Evolutionary conservation across 1,140 invertebrate species (phyloP).

Genomic region (Heliothis virescens): DNA sequence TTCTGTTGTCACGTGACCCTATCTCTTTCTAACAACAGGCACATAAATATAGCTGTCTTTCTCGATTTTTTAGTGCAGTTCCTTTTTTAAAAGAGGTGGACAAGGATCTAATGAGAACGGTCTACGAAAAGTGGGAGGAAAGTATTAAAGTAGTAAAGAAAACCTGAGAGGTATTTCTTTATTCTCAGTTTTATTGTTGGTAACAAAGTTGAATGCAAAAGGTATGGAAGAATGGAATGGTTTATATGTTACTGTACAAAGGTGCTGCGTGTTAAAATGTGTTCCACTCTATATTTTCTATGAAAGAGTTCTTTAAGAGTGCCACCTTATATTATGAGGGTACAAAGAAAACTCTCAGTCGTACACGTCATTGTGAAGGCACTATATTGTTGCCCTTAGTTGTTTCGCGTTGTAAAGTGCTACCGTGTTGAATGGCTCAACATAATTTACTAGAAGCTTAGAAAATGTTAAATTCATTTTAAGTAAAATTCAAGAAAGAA

Average conservation of each 20-base stretch:
- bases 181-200: background rate
- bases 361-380: slow-evolving; percentile 11
- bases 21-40: background rate
- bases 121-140: background rate
- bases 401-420: background rate
- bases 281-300: slow-evolving; percentile 6
- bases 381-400: background rate
- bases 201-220: slow-evolving; percentile 10
- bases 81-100: background rate
- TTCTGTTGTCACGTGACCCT: slow-evolving; percentile 20
- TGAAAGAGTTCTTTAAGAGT: slow-evolving; percentile 2
- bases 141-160: background rate
- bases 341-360: slow-evolving; percentile 16
- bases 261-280: slow-evolving; percentile 12
- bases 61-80: slow-evolving; percentile 12
- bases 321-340: background rate
- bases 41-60: background rate
- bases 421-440: too few relatives aligned
- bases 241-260: slow-evolving; percentile 21
- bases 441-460: too few relatives aligned
- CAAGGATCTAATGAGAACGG: slow-evolving; percentile 20
- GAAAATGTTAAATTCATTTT: too few relatives aligned
- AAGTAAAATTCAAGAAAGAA: too few relatives aligned
- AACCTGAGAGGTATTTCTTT: background rate
- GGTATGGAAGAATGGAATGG: slow-evolving; percentile 15